phyloP scores from a whole-genome alignment of 2,888 invertebrate genomes.

The Leptinotarsa rubiginosa region DNA sequence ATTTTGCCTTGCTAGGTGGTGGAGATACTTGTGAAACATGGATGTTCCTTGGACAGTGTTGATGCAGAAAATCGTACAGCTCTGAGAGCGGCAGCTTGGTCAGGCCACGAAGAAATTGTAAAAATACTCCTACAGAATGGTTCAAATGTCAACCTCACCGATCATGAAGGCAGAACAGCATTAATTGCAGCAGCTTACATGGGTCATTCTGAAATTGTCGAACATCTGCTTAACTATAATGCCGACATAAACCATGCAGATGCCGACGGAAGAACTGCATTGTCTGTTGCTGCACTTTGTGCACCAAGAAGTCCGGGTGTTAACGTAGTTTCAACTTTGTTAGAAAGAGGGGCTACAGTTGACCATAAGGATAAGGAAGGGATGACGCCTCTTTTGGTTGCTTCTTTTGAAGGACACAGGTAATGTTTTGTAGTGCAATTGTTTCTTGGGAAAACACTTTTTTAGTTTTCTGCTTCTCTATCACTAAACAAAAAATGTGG shows the following conservation, averaged over 20 bases:
- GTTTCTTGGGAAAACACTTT: no score
- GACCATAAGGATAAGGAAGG: constrained; percentile 86
- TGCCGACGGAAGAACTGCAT: constrained; percentile 87
- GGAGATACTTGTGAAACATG: constrained; percentile 80
- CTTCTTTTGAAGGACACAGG: constrained; percentile 92
- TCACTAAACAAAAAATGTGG: no score
- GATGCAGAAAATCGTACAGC: constrained; percentile 92
- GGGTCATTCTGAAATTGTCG: constrained; percentile 90
- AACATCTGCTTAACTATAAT: constrained; percentile 82
- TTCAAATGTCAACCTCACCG: constrained; percentile 84
- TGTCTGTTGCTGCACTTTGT: constrained; percentile 89
- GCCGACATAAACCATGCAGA: constrained; percentile 89
- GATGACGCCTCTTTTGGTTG: constrained; percentile 89
- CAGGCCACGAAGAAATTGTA: constrained; percentile 89
- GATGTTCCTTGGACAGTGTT: constrained; percentile 87
- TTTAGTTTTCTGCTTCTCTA: no score
- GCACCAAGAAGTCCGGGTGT: constrained; percentile 82
- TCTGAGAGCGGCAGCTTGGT: constrained; percentile 92
- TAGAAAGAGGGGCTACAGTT: constrained; percentile 87
- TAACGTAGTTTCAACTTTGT: constrained; percentile 77
- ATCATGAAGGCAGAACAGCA: constrained; percentile 90
- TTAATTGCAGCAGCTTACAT: constrained; percentile 96
- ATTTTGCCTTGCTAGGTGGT: constrained; percentile 72
- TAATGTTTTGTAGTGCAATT: constrained; percentile 55
- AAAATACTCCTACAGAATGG: constrained; percentile 80